Percentiles rank a stretch among this genome's conserved stretches.
Evolutionary conservation across 1,140 invertebrate species (phyloP).

Genomic region (Solen grandis): DNA sequence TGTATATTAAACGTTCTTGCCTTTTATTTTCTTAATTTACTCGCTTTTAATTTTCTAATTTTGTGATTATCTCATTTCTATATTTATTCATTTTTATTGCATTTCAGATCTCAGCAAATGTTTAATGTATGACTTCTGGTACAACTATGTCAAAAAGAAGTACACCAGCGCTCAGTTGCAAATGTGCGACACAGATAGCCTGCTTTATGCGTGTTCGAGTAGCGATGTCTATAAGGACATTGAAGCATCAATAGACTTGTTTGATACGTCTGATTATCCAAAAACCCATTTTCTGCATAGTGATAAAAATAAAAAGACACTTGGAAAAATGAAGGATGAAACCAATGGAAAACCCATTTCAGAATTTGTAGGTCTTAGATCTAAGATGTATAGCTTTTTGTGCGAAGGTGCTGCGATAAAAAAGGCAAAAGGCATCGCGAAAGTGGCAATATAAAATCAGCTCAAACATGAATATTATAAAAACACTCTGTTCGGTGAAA

Average conservation of each 20-base stretch:
- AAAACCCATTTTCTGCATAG: constrained; percentile 48
- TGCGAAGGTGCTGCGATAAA: constrained; percentile 58
- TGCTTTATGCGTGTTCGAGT: constrained; percentile 77
- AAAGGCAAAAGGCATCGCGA: constrained; percentile 55
- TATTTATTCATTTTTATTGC: no score
- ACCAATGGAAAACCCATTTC: constrained; percentile 64
- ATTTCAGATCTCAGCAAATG: constrained; percentile 22
- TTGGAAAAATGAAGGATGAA: constrained; percentile 82
- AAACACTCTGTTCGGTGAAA: neutral
- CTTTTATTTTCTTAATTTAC: no score
- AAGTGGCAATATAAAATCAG: neutral
- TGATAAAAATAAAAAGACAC: constrained; percentile 80
- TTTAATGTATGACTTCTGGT: constrained; percentile 73
- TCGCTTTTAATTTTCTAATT: no score
- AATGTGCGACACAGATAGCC: constrained; percentile 80
- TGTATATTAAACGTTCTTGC: no score
- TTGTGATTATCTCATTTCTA: no score
- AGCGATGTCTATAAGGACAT: constrained; percentile 79
- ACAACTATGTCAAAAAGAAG: constrained; percentile 62
- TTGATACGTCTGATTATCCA: constrained; percentile 56
- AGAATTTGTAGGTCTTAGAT: constrained; percentile 10
- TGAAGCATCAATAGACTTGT: constrained; percentile 28
- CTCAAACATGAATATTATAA: constrained; percentile 23
- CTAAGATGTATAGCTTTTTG: constrained; percentile 24
- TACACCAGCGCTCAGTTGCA: constrained; percentile 68